Conservation (phyloP, 2,888 invertebrate genomes). For the Latheticus oryzae region DNA sequence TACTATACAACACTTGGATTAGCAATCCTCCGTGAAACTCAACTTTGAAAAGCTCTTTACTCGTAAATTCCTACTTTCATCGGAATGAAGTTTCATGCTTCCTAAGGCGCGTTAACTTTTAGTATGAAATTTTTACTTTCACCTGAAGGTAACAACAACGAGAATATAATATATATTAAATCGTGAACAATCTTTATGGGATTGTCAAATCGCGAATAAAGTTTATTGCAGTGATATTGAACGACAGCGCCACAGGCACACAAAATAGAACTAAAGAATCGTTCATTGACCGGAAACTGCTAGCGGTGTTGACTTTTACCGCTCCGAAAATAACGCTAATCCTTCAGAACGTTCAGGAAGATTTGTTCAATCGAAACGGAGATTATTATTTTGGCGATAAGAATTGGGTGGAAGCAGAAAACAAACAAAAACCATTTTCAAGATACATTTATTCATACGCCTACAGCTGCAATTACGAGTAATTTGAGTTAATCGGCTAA, state of each 20-base stretch:
- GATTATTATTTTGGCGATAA: conserved; percentile 34
- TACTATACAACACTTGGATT: conserved; percentile 44
- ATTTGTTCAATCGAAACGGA: conserved; percentile 38
- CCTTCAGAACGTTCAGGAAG: conserved; percentile 39
- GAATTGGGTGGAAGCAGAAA: conserved; percentile 21
- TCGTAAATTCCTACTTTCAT: conserved; percentile 37
- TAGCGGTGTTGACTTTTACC: conserved; percentile 50
- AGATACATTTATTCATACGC: conserved; percentile 31
- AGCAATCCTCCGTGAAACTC: conserved; percentile 38
- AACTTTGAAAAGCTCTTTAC: conserved; percentile 35
- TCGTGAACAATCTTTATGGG: conserved; percentile 8
- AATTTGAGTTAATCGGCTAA: too few species aligned
- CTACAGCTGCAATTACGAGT: too few species aligned
- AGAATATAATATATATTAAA: too few species aligned
- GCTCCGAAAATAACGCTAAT: conserved; percentile 49
- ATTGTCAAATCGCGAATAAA: conserved; percentile 34
- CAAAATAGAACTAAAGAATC: conserved; percentile 52
- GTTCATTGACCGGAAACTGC: conserved; percentile 54
- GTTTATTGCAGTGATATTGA: conserved; percentile 47
- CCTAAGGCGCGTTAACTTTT: conserved; percentile 20
- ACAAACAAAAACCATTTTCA: conserved; percentile 27
- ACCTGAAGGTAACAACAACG: too few species aligned
- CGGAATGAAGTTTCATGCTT: conserved; percentile 33
- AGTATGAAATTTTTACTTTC: conserved; percentile 20
- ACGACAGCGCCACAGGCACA: conserved; percentile 46